Base-by-base conservation (phyloP, 2,113 vertebrate genomes). In the Eretmochelys imbricata region DNA sequence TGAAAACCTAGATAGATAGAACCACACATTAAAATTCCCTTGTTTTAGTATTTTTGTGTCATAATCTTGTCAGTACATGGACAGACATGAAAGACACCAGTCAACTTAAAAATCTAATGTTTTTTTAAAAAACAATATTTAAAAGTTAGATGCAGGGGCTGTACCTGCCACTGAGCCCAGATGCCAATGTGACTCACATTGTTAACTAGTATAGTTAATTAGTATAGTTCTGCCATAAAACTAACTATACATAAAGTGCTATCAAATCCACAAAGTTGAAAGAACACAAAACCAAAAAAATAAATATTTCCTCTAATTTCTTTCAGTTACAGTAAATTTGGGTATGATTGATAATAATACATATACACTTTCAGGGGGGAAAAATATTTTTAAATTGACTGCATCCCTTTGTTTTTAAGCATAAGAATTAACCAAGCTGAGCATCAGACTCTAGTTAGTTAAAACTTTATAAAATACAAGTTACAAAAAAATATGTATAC, bases 181-280 rank as follows among this genome's bases (percentile, higher is more conserved):
- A 25, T 24, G 42, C 10, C 6, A 35, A 59, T 8, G 19, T 46
- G 57, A 38, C 0, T 0, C 13, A 24, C 0, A 0, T 9, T 59
- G 35, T 51, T 54, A 82, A 38, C 3, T 25, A 80, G 83, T 69
- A 0, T 72, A 84, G 51, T 3, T 38, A 82, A 38, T 3, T 25
- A 80, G 83, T 62, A 0, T 72, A 84, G 51, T 3, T 38, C 42
- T 0, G 24, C 0, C 80, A 62, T 87, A 65, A 87, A 80, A 50
- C 0, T 3, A 72, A 46, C 84, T 85, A 59, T 1, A 54, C 89
- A 59, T 50, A 10, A 88, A 79, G 49, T 4, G 38, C 0, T 0
- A 79, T 7, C 82, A 29, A 69, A 20, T 59, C 85, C 3, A 1
- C 29, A 6, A 80, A 57, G 53, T 57, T 38, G 19, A 72, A 72